A percentile compares a stretch with the other conserved stretches of the same genome.
Conservation (phyloP, 92 coral and sea anemone species). For the Plumapathes pennacea region DNA sequence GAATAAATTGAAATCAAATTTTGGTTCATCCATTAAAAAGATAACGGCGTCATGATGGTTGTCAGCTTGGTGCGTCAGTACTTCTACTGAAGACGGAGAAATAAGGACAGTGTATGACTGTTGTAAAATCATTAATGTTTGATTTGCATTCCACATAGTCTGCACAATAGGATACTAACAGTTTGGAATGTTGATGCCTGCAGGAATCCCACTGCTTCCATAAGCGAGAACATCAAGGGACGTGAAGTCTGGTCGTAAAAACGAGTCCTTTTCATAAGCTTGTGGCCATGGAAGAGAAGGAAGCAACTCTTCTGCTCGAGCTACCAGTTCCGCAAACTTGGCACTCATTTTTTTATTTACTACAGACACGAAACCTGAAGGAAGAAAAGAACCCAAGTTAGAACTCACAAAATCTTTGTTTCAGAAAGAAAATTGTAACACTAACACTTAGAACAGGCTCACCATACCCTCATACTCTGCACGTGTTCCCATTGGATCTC, state of each 20-base stretch:
- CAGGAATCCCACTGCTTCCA: constrained; percentile 97
- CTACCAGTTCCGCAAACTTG: constrained; percentile 78
- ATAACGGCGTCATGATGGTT: too few species aligned
- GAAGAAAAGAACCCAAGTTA: background rate
- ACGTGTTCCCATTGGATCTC: constrained; percentile 96
- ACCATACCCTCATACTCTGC: constrained; percentile 92
- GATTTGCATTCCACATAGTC: too few species aligned
- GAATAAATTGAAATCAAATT: too few species aligned
- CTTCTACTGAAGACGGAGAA: background rate
- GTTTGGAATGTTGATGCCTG: constrained; percentile 97
- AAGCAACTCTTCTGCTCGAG: constrained; percentile 76
- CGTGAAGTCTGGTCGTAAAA: constrained; percentile 96
- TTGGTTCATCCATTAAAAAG: too few species aligned
- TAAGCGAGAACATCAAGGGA: constrained; percentile 90
- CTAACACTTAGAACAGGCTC: background rate
- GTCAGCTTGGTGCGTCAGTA: too few species aligned
- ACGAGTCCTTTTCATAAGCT: constrained; percentile 85
- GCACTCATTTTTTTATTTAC: constrained; percentile 97
- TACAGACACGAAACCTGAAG: constrained; percentile 88
- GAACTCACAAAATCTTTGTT: background rate
- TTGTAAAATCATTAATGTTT: too few species aligned
- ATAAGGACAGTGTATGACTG: too few species aligned
- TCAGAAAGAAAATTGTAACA: too few species aligned
- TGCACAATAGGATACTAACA: constrained; percentile 83
- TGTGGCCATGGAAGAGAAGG: constrained; percentile 93